Base-by-base conservation (phyloP, 2,113 vertebrate species). In the Tachysurus fulvidraco region DNA sequence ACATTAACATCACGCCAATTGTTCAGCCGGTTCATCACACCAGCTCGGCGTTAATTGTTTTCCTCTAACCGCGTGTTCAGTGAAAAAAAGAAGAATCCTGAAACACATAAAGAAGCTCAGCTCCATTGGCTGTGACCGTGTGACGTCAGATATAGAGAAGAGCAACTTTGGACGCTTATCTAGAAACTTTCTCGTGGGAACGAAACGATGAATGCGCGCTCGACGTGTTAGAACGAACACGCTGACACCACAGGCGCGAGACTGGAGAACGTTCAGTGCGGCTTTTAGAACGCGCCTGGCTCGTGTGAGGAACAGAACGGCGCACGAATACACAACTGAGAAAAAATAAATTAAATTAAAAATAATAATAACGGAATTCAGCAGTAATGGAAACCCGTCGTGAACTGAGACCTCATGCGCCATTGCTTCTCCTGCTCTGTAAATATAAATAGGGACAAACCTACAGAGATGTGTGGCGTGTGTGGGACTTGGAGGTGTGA, bases 111-210 rank as follows among this genome's bases (percentile, higher is more conserved):
- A 5, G 46, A 6, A 19, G 19, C 5, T 21, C 57, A 9, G 62
- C 62, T 25, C 64, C 65, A 67, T 30, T 30, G 67, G 64, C 28
- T 30, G 16, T 41, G 7, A 44, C 41, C 1, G 17, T 13, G 36
- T 76, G 71, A 46, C 71, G 44, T 76, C 36, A 73, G 36, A 71
- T 8, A 7, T 1, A 25, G 64, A 6, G 7, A 65, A 65, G 25
- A 28, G 12, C 64, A 67, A 41, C 30, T 3, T 5, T 7, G 41
- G 44, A 4, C 21, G 41, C 23, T 46, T 5, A 13, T 17, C 11
- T 50, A 5, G 17, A 50, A 79, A 16, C 36, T 76, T 91, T 88
- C 89, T 85, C 87, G 87, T 90, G 90, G 90, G 90, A 90, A 86
- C 83, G 81, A 79, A 83, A 82, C 46, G 64, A 50, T 73, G 60